Percentiles rank a stretch among this genome's conserved stretches.
Evolutionary conservation across 2,797 vertebrate genomes (phyloP).

Genomic region (Ciconia nigra): DNA sequence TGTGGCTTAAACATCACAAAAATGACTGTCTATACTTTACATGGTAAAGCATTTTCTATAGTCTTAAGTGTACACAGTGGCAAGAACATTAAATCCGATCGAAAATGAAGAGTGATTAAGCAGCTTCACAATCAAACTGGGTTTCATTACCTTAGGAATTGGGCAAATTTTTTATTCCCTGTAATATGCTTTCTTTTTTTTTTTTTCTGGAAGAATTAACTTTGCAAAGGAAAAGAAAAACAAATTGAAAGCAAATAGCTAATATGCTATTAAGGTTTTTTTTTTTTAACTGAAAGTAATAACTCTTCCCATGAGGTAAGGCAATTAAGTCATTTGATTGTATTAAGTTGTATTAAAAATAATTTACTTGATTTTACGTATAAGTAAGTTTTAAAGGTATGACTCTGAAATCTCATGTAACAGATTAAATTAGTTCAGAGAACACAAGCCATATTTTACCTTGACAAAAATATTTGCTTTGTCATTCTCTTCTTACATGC

Average conservation of each 20-base stretch:
- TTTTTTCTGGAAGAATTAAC: not conserved
- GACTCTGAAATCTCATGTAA: constrained; percentile 14
- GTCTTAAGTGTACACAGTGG: constrained; percentile 71
- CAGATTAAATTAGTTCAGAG: constrained; percentile 11
- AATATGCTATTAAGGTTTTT: constrained; percentile 19
- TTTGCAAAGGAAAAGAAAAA: constrained; percentile 45
- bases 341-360: constrained; percentile 68
- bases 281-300: constrained; percentile 48
- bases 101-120: constrained; percentile 63
- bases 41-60: constrained; percentile 78
- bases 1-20: constrained; percentile 71
- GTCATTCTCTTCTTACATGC: constrained; percentile 19
- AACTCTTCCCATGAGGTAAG: constrained; percentile 72
- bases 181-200: not conserved
- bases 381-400: constrained; percentile 20
- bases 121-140: constrained; percentile 68
- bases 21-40: constrained; percentile 78
- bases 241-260: constrained; percentile 58
- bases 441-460: constrained; percentile 5
- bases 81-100: constrained; percentile 17
- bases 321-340: constrained; percentile 75
- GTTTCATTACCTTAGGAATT: constrained; percentile 46
- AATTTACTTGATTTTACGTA: constrained; percentile 48
- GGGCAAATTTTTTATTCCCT: constrained; percentile 21
- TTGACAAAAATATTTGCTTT: constrained; percentile 18